Base-by-base conservation (phyloP, 1,140 invertebrate genomes). In the Nylanderia fulva region DNA sequence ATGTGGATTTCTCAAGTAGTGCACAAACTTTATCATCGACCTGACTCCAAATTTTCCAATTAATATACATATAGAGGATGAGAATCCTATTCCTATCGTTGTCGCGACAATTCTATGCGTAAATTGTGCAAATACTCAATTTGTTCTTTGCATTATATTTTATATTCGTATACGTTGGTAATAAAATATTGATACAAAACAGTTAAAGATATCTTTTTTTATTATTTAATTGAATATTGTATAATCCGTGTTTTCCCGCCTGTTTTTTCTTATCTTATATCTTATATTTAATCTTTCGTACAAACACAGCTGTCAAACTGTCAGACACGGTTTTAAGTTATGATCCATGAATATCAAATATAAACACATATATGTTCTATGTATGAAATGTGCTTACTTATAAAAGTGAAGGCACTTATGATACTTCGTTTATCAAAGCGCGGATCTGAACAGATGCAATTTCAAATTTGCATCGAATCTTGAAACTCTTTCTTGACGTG, bases 1-100 rank as follows among this genome's bases (percentile, higher is more conserved):
- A 33, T 48, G 61, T 79, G 29, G 21, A 68, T 27, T 61, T 13
- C 5, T 2, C 0, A 79, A 79, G 11, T 68, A 24, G 60, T 39
- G 60, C 39, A 21, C 39, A 45, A 42, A 52, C 42, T 42, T 66
- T 52, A 60, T 66, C 36, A n/a, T 77, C 76, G 2, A 11, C 13
- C 33, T 39, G 36, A 76, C 33, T 45, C 21, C 6, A 18, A 63
- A 18, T 63, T 76, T 63, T 63, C 56, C 36, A 63, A 21, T 63
- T 15, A 29, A 72, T 27, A 27, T 2, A n/a, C n/a, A n/a, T n/a
- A n/a, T n/a, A n/a, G 18, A 72, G 11, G 5, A 6, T 72, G 0
- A 36, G 33, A 18, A 24, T 54, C 56, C 48, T 18, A 27, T 54
- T 72, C 45, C 11, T 33, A 71, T 9, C 21, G 9, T 15, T 33